Base-by-base conservation (phyloP, 2,113 vertebrate genomes). In the Thalassarche chlororhynchos region DNA sequence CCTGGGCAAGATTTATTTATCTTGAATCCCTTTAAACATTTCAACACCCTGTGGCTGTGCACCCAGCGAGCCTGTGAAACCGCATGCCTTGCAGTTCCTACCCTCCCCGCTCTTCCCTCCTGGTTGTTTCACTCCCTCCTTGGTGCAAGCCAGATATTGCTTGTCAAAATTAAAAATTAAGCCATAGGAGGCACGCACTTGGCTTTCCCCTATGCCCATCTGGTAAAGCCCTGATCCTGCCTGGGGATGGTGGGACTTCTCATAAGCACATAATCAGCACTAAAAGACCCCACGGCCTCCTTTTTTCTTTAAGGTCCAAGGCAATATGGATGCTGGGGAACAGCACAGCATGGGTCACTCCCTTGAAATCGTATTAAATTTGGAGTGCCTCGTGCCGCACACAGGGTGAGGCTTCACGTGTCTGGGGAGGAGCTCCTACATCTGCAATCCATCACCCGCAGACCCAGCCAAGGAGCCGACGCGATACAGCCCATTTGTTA, bases 1-100 rank as follows among this genome's bases (percentile, higher is more conserved):
- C 52, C 89, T 60, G 70, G 85, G 80, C 0, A 8, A 95, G 96
- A 96, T 94, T 97, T 97, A 95, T 96, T 95, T 97, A 96, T 95
- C 94, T 95, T 97, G 91, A 95, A 97, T 88, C 92, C 97, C 75
- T 92, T 96, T 96, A 97, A 96, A 96, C 84, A 96, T 96, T 96
- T 97, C 95, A 97, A 95, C 94, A 95, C 94, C 52, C 84, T 4
- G 36, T 76, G 95, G 69, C 94, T 94, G 91, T 83, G 91, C 92
- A 94, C 77, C 88, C 92, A 91, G 92, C 3, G 20, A 97, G 86
- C 86, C 87, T 87, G 89, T 92, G 96, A 97, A 97, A 94, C 81
- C 19, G 5, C 89, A 96, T 82, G 92, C 80, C 77, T 96, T 25
- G 3, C 77, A 60, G 84, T 61, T 91, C 65, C 89, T 91, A 44